Evolutionary conservation across 2,797 vertebrate genomes (phyloP), one percentile per base, ranked within the genome.

Genomic region (Melanotaenia boesemani): DNA sequence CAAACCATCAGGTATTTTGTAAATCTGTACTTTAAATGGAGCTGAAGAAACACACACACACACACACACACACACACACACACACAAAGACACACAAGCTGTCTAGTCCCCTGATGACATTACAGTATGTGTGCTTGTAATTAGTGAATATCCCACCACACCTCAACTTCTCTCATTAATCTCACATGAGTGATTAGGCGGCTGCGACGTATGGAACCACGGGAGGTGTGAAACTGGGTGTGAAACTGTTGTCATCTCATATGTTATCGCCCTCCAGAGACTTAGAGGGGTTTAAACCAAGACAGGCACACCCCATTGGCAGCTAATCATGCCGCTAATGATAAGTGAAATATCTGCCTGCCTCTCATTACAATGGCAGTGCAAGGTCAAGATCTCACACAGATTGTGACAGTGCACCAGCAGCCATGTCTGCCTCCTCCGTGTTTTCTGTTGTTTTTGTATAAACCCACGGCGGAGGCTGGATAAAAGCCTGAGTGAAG

Each of bases 191-290:
- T 85, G 89, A 92, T 91, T 89, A 91, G 90, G 88, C 88, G 62
- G 81, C 82, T 44, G 81, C 78, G 59, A 91, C 68, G 87, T 88
- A 91, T 86, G 88, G 90, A 89, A 87, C 84, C 62, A 55, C 48
- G 67, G 89, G 85, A 91, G 86, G 88, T 86, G 90, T 91, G 91
- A 94, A 93, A 87, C 88, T 79, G 91, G 84, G 86, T 91, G 90
- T 92, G 92, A 93, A 94, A 92, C 89, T 88, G 89, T 93, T 91
- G 91, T 86, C 89, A 77, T 92, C 92, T 92, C 93, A 88, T 90
- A 91, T 89, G 91, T 90, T 92, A 92, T 91, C 71, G 26, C 81
- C 81, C 91, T 90, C 82, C 48, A 64, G 91, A 85, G 91, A 90
- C 86, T 30, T 46, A 46, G 62, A 77, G 52, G 76, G 87, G 90